Conservation (phyloP, 2,797 vertebrate species). For the Danionella dracula region DNA sequence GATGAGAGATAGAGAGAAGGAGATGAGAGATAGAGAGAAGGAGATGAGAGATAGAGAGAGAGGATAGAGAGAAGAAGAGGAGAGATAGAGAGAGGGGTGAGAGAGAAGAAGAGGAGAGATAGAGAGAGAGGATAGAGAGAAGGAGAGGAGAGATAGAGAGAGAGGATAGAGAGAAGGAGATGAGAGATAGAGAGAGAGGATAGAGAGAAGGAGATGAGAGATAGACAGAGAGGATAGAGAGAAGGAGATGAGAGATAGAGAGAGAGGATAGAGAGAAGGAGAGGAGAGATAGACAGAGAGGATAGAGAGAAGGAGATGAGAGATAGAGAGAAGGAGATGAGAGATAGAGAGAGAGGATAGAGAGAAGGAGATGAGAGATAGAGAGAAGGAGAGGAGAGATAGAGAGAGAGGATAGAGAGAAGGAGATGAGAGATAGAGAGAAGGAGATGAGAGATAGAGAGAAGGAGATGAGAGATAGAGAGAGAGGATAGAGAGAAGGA, state of each 20-base stretch:
- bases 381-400: conserved; percentile 18
- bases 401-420: conserved; percentile 21
- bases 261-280: conserved; percentile 13
- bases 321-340: too few species aligned
- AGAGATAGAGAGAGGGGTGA: conserved; percentile 11
- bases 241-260: conserved; percentile 19
- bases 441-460: too few species aligned
- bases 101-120: conserved; percentile 32
- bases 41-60: conserved; percentile 32
- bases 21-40: neutral
- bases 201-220: conserved; percentile 32
- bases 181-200: neutral
- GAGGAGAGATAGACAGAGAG: conserved; percentile 21
- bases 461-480: conserved; percentile 23
- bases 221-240: conserved; percentile 25
- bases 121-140: conserved; percentile 24
- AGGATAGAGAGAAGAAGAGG: conserved; percentile 7
- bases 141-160: conserved; percentile 24
- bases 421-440: conserved; percentile 6
- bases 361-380: conserved; percentile 39
- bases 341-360: conserved; percentile 2
- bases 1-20: conserved; percentile 28
- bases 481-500: conserved; percentile 5
- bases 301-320: conserved; percentile 31
- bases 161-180: conserved; percentile 10